These are phyloP conservation scores for Dyspetes luteomarginatus DNA, from an alignment of 2,888 invertebrate species.

Conservation along the genomic window DNA sequence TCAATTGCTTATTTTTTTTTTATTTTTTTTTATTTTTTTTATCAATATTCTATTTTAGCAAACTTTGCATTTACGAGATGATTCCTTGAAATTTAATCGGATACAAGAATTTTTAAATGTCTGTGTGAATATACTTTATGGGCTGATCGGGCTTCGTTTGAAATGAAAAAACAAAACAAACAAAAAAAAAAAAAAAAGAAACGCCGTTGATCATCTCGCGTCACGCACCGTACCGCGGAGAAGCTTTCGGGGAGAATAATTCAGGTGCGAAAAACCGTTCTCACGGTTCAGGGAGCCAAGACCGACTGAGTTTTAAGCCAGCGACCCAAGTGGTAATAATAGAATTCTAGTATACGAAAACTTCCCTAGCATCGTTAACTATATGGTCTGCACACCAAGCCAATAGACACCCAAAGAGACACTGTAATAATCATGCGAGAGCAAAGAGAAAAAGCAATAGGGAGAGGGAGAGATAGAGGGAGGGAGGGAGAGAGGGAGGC, in stretches of 20 bases:
- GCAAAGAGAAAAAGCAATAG: not conserved
- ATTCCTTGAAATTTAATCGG: too few relatives aligned
- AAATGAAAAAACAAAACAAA: not conserved
- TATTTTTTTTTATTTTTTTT: not conserved
- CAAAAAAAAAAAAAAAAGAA: not conserved
- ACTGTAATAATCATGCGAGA: slow-evolving; percentile 74
- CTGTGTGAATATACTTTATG: too few relatives aligned
- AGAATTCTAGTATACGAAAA: slow-evolving; percentile 81
- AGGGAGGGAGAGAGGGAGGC: slow-evolving; percentile 19
- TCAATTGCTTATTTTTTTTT: not conserved
- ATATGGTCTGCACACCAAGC: slow-evolving; percentile 56
- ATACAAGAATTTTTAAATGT: too few relatives aligned
- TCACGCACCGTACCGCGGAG: slow-evolving; percentile 61
- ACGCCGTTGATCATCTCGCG: slow-evolving; percentile 28
- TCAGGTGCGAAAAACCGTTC: slow-evolving; percentile 80
- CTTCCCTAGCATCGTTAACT: slow-evolving; percentile 75
- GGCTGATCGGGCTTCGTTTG: too few relatives aligned
- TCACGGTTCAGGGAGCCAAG: slow-evolving; percentile 83
- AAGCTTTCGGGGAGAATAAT: slow-evolving; percentile 55
- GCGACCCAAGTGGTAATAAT: slow-evolving; percentile 79
- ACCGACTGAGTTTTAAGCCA: slow-evolving; percentile 82
- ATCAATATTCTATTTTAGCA: not conserved
- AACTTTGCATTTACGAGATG: too few relatives aligned
- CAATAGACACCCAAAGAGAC: too few relatives aligned
- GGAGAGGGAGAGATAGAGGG: not conserved